These are phyloP conservation scores for Oedothorax gibbosus DNA, from an alignment of 1,140 invertebrate genomes.

Conservation along the genomic window DNA sequence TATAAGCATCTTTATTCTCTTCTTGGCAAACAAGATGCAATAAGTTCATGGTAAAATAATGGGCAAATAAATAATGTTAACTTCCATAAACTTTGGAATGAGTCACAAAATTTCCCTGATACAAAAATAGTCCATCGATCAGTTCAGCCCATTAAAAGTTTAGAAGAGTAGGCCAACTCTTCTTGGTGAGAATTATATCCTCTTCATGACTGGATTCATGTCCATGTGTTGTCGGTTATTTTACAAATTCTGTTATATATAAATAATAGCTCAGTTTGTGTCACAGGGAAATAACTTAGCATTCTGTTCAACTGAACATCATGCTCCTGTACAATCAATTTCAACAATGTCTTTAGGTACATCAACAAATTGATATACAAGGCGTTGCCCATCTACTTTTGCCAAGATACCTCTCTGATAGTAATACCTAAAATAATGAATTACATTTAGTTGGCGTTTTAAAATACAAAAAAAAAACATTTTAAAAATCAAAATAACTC, in stretches of 20 bases:
- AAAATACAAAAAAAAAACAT: background rate
- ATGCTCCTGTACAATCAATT: constrained; percentile 72
- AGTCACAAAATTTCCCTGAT: constrained; percentile 54
- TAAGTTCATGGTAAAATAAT: constrained; percentile 53
- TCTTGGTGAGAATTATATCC: background rate
- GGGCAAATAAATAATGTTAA: constrained; percentile 56
- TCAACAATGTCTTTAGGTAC: constrained; percentile 98
- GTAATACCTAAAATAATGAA: constrained; percentile 82
- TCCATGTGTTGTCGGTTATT: background rate
- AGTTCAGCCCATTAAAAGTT: constrained; percentile 32
- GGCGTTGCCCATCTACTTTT: constrained; percentile 98
- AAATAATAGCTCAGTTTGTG: constrained; percentile 5
- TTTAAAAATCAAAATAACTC: background rate
- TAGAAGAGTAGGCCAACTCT: constrained; percentile 8
- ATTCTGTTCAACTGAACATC: constrained; percentile 30
- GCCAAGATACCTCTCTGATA: constrained; percentile 98
- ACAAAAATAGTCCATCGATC: constrained; percentile 55
- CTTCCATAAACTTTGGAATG: constrained; percentile 37
- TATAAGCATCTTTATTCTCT: constrained; percentile 44
- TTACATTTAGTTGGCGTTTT: background rate
- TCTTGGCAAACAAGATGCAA: constrained; percentile 26
- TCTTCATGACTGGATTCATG: constrained; percentile 3
- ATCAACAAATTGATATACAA: constrained; percentile 99
- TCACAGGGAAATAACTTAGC: constrained; percentile 35
- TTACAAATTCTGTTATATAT: constrained; percentile 43